A percentile compares a stretch with the other conserved stretches of the same genome.
These are phyloP conservation scores for Periparus ater DNA, from an alignment of 2,797 vertebrate genomes.

Conservation along the genomic window DNA sequence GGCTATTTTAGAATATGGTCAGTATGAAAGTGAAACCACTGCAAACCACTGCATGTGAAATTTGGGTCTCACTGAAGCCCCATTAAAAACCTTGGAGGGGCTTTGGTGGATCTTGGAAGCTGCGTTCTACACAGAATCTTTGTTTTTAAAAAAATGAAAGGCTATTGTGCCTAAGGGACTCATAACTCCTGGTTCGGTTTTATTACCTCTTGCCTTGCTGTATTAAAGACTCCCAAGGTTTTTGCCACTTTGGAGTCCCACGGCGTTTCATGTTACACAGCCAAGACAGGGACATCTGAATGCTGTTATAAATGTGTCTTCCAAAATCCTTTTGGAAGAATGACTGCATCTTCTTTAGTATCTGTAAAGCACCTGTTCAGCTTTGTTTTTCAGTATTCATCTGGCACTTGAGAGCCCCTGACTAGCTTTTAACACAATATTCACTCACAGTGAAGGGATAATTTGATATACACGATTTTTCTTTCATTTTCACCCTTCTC, in stretches of 20 bases:
- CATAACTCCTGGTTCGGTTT: background rate
- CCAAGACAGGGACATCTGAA: background rate
- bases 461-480: background rate
- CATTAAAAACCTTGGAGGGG: background rate
- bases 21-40: background rate
- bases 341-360: background rate
- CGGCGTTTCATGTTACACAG: background rate
- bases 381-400: background rate
- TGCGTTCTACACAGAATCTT: background rate
- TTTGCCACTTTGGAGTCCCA: background rate
- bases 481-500: background rate
- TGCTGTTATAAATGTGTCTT: background rate
- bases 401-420: background rate
- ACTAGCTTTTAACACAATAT: background rate
- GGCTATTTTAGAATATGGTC: background rate
- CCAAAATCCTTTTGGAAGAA: background rate
- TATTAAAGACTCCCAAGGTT: conserved; percentile 4
- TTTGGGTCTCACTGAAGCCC: background rate
- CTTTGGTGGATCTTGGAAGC: background rate
- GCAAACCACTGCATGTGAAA: background rate
- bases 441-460: background rate
- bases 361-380: conserved; percentile 1
- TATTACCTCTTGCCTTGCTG: conserved; percentile 2
- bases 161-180: background rate
- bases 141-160: conserved; percentile 27